A percentile compares a stretch with the other conserved stretches of the same genome.
Evolutionary conservation across 2,113 vertebrate species (phyloP).

Genomic region (Motacilla tschutschensis): DNA sequence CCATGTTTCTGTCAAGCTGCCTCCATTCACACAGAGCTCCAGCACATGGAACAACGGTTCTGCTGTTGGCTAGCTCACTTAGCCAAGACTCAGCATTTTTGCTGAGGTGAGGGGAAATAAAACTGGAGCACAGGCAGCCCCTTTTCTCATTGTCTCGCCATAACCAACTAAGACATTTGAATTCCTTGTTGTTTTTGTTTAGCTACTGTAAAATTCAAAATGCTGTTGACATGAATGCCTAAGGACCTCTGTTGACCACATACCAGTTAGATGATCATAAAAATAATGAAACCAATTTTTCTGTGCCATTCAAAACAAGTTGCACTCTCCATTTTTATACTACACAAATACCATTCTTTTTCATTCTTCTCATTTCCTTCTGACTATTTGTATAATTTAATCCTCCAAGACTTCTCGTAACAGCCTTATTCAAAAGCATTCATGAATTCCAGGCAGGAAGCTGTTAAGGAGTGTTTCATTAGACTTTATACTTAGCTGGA

Average conservation of each 20-base stretch:
- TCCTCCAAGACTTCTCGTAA: neutral
- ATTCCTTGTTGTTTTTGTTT: conserved; percentile 66
- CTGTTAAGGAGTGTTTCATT: neutral
- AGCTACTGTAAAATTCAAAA: conserved; percentile 69
- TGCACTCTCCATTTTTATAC: neutral
- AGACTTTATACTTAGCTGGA: neutral
- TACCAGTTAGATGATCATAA: neutral
- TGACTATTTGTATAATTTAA: conserved; percentile 6
- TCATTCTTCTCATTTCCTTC: neutral
- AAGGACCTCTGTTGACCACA: conserved; percentile 15
- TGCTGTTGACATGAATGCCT: conserved; percentile 67
- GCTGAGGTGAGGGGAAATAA: conserved; percentile 10
- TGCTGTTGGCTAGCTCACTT: neutral
- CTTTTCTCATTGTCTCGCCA: conserved; percentile 64
- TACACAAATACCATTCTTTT: neutral
- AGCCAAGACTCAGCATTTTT: neutral
- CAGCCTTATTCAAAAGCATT: neutral
- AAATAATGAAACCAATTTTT: conserved; percentile 19
- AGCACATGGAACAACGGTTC: neutral
- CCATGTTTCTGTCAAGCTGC: neutral
- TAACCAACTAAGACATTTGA: conserved; percentile 70
- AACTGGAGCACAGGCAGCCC: neutral
- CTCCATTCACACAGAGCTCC: neutral
- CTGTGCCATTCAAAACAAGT: conserved; percentile 1
- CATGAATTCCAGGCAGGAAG: conserved; percentile 10